Conservation (phyloP, 2,113 vertebrate genomes). For the Vulpes vulpes region DNA sequence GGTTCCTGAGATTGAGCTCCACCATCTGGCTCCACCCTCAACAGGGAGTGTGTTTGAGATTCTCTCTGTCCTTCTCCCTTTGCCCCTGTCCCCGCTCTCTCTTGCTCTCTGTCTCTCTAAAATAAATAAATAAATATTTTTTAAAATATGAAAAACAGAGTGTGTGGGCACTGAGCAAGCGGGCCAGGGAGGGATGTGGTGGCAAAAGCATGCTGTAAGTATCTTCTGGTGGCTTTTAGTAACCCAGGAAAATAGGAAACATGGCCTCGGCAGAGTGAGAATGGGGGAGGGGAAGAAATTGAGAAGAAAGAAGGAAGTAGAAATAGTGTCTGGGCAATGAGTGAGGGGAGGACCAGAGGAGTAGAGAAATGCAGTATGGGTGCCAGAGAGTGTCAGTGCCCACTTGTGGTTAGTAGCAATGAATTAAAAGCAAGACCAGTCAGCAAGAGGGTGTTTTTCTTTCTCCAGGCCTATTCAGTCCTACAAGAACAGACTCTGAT, state of each 20-base stretch:
- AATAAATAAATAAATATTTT: background rate
- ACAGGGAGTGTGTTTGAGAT: background rate
- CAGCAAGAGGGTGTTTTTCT: background rate
- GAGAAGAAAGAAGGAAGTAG: background rate
- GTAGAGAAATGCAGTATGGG: background rate
- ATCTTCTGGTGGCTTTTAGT: background rate
- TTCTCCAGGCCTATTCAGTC: background rate
- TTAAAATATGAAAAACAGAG: background rate
- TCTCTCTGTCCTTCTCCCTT: background rate
- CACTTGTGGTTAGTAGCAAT: background rate
- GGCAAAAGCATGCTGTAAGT: background rate
- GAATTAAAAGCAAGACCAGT: background rate
- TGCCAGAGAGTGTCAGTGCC: background rate
- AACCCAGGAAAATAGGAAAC: background rate
- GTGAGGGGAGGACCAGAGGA: background rate
- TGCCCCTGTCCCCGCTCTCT: background rate
- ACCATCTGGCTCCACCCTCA: too few relatives aligned
- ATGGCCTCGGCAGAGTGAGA: background rate
- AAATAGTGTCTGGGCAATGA: background rate
- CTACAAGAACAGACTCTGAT: background rate
- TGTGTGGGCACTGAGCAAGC: background rate
- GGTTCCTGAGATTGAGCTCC: background rate
- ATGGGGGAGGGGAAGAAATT: background rate
- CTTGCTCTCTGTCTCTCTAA: background rate
- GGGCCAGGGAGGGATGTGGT: background rate